Evolutionary conservation across 2,113 vertebrate species (phyloP).

Genomic region (Polypterus senegalus): DNA sequence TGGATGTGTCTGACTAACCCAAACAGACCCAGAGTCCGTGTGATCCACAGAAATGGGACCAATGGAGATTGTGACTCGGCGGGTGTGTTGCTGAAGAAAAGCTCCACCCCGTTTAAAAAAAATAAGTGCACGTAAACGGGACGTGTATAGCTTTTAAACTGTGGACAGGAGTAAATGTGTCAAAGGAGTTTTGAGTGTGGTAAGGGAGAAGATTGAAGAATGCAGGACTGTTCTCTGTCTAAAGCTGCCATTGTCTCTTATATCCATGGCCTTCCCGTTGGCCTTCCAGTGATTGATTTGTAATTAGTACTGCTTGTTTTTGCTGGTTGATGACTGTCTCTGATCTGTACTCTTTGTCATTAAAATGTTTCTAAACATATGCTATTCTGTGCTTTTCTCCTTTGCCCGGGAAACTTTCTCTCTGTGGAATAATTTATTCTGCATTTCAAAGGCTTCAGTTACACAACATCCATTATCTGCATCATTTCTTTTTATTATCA

Average conservation of each 20-base stretch:
- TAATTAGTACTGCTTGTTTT: constrained; percentile 23
- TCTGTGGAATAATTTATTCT: no score
- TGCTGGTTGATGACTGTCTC: constrained; percentile 21
- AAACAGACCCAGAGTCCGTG: constrained; percentile 1
- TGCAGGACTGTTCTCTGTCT: constrained; percentile 9
- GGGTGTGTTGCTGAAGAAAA: not conserved
- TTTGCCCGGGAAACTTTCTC: not conserved
- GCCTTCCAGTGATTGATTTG: constrained; percentile 6
- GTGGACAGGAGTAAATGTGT: constrained; percentile 4
- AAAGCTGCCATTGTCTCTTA: constrained; percentile 3
- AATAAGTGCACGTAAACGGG: constrained; percentile 16
- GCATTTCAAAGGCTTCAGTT: no score
- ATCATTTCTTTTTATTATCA: no score
- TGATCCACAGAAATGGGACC: constrained; percentile 17
- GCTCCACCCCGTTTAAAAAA: constrained; percentile 1
- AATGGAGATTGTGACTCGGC: constrained; percentile 8
- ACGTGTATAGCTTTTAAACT: constrained; percentile 10
- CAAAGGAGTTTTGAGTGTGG: not conserved
- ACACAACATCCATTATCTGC: no score
- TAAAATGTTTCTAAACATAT: constrained; percentile 32
- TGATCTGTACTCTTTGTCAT: constrained; percentile 28
- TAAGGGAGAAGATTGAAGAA: constrained; percentile 11
- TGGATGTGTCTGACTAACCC: constrained; percentile 12
- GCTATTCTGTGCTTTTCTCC: constrained; percentile 18
- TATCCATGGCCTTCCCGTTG: not conserved